phyloP scores from a whole-genome alignment of 1,140 invertebrate species.

The Euwallacea similis region DNA sequence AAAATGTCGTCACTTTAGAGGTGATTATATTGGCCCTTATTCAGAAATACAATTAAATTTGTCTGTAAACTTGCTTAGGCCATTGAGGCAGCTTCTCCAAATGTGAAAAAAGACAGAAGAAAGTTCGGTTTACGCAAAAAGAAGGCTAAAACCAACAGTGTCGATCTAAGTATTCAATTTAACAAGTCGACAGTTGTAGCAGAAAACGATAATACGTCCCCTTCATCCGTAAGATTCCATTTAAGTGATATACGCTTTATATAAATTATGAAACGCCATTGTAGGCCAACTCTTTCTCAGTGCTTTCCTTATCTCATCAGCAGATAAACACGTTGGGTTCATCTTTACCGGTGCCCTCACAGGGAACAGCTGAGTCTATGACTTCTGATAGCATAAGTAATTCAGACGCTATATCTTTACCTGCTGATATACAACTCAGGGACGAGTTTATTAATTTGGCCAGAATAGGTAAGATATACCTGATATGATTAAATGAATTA shows the following conservation, averaged over 20 bases:
- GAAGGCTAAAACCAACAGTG: constrained; percentile 65
- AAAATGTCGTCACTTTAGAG: constrained; percentile 42
- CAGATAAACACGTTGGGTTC: constrained; percentile 30
- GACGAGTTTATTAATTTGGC: constrained; percentile 71
- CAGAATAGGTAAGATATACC: constrained; percentile 59
- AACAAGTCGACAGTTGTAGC: constrained; percentile 37
- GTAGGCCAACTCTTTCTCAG: constrained; percentile 43
- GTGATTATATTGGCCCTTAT: constrained; percentile 21
- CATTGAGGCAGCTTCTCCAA: constrained; percentile 63
- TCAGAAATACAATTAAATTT: too few species aligned
- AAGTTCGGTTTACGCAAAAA: constrained; percentile 71
- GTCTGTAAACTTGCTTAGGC: constrained; percentile 41
- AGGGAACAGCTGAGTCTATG: constrained; percentile 33
- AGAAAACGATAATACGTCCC: constrained; percentile 51
- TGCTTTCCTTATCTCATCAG: constrained; percentile 38
- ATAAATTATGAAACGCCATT: constrained; percentile 18
- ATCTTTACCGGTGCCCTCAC: constrained; percentile 42
- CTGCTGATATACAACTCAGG: constrained; percentile 63
- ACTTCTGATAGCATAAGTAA: constrained; percentile 49
- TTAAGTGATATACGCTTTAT: not conserved
- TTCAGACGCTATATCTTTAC: constrained; percentile 43
- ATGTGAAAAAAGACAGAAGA: constrained; percentile 68
- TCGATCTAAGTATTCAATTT: constrained; percentile 59
- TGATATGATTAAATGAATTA: not conserved
- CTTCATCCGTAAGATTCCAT: constrained; percentile 51